phyloP scores from a whole-genome alignment of 2,888 invertebrate genomes.

The Sarcophaga variegata region DNA sequence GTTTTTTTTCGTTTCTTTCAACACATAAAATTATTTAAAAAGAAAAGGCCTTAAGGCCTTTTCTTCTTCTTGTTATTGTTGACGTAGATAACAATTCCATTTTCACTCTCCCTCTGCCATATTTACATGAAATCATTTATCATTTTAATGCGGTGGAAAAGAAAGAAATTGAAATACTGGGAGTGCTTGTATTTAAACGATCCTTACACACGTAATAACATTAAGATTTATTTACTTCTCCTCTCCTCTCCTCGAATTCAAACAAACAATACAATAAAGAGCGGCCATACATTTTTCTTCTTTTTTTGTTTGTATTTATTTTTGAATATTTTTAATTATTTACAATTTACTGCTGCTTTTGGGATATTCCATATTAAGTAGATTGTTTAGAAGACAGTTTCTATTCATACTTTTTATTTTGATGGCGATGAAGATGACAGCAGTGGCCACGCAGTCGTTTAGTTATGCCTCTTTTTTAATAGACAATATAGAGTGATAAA shows the following conservation, averaged over 20 bases:
- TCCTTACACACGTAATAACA: not conserved
- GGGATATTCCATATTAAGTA: not conserved
- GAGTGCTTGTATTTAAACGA: not conserved
- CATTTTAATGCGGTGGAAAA: slow-evolving; percentile 15
- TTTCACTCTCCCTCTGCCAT: not conserved
- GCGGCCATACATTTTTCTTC: not conserved
- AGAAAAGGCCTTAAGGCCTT: not conserved
- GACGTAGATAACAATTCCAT: not conserved
- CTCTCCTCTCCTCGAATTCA: not conserved
- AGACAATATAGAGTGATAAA: too few relatives aligned
- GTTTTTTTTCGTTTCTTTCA: not conserved
- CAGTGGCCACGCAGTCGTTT: too few relatives aligned
- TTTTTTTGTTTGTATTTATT: not conserved
- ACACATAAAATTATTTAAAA: not conserved
- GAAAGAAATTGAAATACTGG: not conserved
- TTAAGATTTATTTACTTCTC: not conserved
- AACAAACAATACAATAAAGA: not conserved
- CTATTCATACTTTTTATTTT: too few relatives aligned
- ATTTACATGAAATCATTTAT: slow-evolving; percentile 43
- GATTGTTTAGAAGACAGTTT: not conserved
- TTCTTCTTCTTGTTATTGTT: not conserved
- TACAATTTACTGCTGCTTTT: not conserved
- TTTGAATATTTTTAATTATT: not conserved
- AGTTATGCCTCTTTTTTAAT: too few relatives aligned
- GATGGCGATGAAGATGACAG: too few relatives aligned